Evolutionary conservation across 2,113 vertebrate species (phyloP), one percentile per base, ranked within the genome.

Genomic region (Ursus arctos): DNA sequence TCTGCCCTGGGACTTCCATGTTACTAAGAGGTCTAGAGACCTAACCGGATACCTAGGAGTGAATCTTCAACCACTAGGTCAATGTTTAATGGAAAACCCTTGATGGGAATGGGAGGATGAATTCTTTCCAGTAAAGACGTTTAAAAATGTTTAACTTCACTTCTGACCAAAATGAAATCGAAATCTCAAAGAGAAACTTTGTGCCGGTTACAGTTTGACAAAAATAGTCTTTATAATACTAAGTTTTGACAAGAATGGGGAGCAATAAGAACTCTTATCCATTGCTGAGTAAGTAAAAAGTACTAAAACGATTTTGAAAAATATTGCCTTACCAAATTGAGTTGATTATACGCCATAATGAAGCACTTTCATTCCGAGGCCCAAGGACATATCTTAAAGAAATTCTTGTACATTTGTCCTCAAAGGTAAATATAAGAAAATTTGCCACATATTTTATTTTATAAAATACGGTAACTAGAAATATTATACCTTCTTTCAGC

Each of bases 361-460:
- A 89, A 51, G 26, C n/a, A 26, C 47, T 65, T 51, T 83, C 26
- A 51, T 24, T 76, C 16, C 15, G n/a, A 77, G 10, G 14, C 40
- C 51, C 40, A 77, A 69, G 18, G 15, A 33, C 4, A 77, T 4
- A 90, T 69, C 14, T 49, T 69, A 47, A 49, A 77, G 26, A 89
- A 57, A 89, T 88, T 69, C 0, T 77, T 40, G 7, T 19, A 59
- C 10, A 84, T 67, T 95, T 88, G 4, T 67, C 36, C 24, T 59
- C 24, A 92, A 47, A 80, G 55, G 12, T 11, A 87, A 72, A 61
- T 14, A 47, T 57, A 79, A 49, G 7, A n/a, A 91, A 26, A 33
- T 91, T 31, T 55, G 51, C 40, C 69, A 83, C 10, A 65, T 15
- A 82, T 67, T 49, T 93, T 76, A 76, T 88, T 82, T 96, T 93